Percentiles rank a stretch among this genome's conserved stretches.
phyloP scores from a whole-genome alignment of 2,888 invertebrate genomes.

The Cheilosia impressa region DNA sequence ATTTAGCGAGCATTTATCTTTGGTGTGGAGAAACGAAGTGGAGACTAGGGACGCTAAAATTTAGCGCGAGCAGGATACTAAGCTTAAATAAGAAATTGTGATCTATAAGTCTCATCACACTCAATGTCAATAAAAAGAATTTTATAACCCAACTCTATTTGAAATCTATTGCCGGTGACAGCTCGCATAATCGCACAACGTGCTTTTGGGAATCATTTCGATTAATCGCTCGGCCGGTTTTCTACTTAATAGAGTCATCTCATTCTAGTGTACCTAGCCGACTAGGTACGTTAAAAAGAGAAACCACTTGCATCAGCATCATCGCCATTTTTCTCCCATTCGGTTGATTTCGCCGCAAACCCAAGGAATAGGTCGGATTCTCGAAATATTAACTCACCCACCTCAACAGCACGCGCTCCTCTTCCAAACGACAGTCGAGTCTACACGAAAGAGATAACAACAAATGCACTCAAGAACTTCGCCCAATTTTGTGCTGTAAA shows the following conservation, averaged over 20 bases:
- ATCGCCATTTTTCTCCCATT: slow-evolving; percentile 70
- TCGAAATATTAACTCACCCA: slow-evolving; percentile 15
- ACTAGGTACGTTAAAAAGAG: slow-evolving; percentile 23
- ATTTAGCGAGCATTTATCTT: too few relatives aligned
- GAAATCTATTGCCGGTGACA: slow-evolving; percentile 3
- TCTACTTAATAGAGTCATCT: slow-evolving; percentile 8
- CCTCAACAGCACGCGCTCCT: neutral
- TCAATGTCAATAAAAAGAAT: slow-evolving; percentile 10
- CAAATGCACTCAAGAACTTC: slow-evolving; percentile 48
- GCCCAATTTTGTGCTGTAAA: slow-evolving; percentile 59
- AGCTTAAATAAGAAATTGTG: slow-evolving; percentile 5
- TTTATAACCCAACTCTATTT: neutral
- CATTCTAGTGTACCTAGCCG: slow-evolving; percentile 18
- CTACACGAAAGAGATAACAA: slow-evolving; percentile 34
- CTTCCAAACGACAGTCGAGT: neutral
- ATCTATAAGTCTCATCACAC: neutral
- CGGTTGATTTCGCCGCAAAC: slow-evolving; percentile 65
- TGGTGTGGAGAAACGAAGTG: too few relatives aligned
- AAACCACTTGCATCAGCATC: neutral
- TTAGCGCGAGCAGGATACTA: too few relatives aligned
- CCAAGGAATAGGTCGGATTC: slow-evolving; percentile 1
- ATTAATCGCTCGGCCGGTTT: slow-evolving; percentile 42
- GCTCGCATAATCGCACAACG: slow-evolving; percentile 3
- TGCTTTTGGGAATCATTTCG: slow-evolving; percentile 31
- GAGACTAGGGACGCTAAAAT: too few relatives aligned